Evolutionary conservation across 2,113 vertebrate species (phyloP).

Genomic region (Agelaius tricolor): DNA sequence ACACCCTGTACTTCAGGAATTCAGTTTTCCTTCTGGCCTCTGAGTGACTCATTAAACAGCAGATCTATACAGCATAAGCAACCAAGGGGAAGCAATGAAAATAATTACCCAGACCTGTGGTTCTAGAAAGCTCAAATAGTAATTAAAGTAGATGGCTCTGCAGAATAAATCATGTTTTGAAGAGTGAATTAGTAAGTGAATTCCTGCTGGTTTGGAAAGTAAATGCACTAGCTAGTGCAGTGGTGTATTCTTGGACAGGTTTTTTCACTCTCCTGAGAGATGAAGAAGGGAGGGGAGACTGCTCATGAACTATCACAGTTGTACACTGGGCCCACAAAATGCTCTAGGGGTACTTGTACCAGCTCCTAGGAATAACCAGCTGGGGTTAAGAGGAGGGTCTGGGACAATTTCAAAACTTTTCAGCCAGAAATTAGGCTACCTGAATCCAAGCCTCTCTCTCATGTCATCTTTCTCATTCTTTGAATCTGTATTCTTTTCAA

Average conservation of each 20-base stretch:
- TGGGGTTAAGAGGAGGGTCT: not conserved
- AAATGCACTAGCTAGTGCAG: not conserved
- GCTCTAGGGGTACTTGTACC: not conserved
- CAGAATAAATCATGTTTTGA: slow-evolving; percentile 33
- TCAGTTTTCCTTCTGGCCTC: slow-evolving; percentile 52
- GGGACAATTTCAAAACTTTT: not conserved
- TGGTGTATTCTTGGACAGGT: not conserved
- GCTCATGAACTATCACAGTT: not conserved
- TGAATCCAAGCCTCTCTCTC: not conserved
- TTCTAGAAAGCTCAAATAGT: slow-evolving; percentile 71
- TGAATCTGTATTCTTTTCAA: not conserved
- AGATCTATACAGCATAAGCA: slow-evolving; percentile 63
- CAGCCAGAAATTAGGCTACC: not conserved
- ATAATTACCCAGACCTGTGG: slow-evolving; percentile 68
- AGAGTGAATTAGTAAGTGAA: not conserved
- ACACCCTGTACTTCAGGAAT: slow-evolving; percentile 58
- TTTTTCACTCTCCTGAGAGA: not conserved
- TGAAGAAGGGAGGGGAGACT: not conserved
- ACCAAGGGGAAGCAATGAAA: slow-evolving; percentile 65
- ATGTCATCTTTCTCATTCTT: not conserved
- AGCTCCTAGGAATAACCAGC: not conserved
- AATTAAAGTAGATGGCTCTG: slow-evolving; percentile 65
- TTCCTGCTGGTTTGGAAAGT: slow-evolving; percentile 28
- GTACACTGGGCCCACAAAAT: not conserved
- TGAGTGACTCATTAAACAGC: slow-evolving; percentile 72